These are phyloP conservation scores for Zaprionus obscuricornis DNA, from an alignment of 2,888 invertebrate species.

Conservation along the genomic window DNA sequence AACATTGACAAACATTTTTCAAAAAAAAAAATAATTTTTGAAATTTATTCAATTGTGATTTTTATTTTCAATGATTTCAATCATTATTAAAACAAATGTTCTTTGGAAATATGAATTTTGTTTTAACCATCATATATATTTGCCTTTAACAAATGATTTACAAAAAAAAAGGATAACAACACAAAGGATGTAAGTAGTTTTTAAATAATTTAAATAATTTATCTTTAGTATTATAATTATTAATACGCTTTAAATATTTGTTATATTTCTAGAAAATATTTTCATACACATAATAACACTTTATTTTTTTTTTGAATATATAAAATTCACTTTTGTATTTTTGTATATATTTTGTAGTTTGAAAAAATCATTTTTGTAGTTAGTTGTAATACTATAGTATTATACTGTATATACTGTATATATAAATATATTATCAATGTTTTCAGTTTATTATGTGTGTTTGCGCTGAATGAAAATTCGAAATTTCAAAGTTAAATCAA, in stretches of 20 bases:
- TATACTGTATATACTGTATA: constrained; percentile 16
- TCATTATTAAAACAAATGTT: constrained; percentile 41
- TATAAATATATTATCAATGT: constrained; percentile 24
- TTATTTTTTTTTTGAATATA: no score
- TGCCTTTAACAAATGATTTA: constrained; percentile 44
- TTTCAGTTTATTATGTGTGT: constrained; percentile 36
- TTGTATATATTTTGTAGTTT: no score
- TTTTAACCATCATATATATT: constrained; percentile 61
- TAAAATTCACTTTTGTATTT: not conserved
- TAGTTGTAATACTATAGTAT: constrained; percentile 13
- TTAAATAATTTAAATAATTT: constrained; percentile 26
- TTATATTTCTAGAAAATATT: constrained; percentile 17
- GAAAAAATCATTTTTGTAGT: not conserved
- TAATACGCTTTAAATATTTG: constrained; percentile 25
- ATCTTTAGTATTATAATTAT: constrained; percentile 17
- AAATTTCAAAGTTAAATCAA: constrained; percentile 53
- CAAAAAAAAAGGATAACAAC: constrained; percentile 76
- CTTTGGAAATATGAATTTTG: constrained; percentile 61
- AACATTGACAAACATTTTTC: no score
- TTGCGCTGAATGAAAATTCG: constrained; percentile 43
- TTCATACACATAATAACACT: no score
- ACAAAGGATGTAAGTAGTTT: constrained; percentile 82
- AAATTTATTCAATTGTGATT: constrained; percentile 19
- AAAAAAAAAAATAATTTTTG: constrained; percentile 3
- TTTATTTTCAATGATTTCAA: constrained; percentile 25